These are phyloP conservation scores for Leptobrachium leishanense DNA, from an alignment of 2,113 vertebrate species.

Conservation along the genomic window DNA sequence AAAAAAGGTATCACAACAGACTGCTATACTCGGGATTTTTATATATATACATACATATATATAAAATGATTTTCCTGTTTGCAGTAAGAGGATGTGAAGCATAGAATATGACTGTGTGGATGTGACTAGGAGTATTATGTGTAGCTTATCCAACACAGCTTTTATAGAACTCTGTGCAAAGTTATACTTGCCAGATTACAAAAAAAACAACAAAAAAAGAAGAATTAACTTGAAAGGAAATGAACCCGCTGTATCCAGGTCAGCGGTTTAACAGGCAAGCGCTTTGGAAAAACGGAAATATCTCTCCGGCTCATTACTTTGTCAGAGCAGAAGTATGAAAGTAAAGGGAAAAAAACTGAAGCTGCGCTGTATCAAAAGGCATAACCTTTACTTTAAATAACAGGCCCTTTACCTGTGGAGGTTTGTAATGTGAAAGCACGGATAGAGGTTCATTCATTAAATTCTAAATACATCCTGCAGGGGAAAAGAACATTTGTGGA, in stretches of 20 bases:
- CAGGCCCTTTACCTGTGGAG: not conserved
- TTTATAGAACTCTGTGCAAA: not conserved
- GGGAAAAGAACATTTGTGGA: not conserved
- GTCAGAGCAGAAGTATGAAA: slow-evolving; percentile 10
- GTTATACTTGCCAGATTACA: slow-evolving; percentile 11
- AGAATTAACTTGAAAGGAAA: not conserved
- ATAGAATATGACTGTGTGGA: too few species aligned
- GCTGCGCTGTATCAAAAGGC: slow-evolving; percentile 17
- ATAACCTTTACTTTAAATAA: slow-evolving; percentile 35
- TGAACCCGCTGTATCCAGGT: slow-evolving; percentile 20
- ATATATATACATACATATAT: too few species aligned
- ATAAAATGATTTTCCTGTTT: too few species aligned
- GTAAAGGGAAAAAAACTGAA: slow-evolving; percentile 2
- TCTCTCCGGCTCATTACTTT: slow-evolving; percentile 42
- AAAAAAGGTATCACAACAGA: too few species aligned
- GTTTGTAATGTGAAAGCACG: not conserved
- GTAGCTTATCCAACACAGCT: not conserved
- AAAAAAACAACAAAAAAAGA: not conserved
- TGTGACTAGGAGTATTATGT: not conserved
- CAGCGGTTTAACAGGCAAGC: slow-evolving; percentile 26
- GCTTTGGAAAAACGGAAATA: slow-evolving; percentile 19
- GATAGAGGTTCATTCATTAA: not conserved
- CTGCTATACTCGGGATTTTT: too few species aligned
- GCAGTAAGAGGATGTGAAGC: too few species aligned
- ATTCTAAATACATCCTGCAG: not conserved